Evolutionary conservation across 2,113 vertebrate genomes (phyloP).

Genomic region (Catharus fuscescens): DNA sequence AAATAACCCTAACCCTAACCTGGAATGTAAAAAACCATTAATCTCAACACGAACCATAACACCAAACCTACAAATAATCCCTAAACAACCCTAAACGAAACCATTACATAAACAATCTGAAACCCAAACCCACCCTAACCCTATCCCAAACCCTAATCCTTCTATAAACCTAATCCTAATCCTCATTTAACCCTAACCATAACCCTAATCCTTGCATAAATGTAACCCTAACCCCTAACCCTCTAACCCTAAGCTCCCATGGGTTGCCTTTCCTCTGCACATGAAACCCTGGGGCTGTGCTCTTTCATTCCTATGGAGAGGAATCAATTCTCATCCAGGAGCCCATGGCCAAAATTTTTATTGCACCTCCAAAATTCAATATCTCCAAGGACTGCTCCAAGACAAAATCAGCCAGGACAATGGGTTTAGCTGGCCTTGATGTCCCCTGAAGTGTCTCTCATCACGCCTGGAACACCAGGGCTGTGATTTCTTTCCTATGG

Average conservation of each 20-base stretch:
- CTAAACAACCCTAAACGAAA: not conserved
- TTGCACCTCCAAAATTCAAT: not conserved
- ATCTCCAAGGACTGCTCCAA: not conserved
- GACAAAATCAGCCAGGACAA: not conserved
- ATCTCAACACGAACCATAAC: not conserved
- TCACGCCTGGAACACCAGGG: not conserved
- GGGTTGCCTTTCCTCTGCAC: not conserved
- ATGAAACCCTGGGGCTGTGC: not conserved
- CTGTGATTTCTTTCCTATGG: not conserved
- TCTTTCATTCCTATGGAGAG: not conserved
- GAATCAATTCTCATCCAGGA: not conserved
- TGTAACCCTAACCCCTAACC: not conserved
- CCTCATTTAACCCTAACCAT: not conserved
- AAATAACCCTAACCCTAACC: too few species aligned
- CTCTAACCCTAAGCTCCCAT: not conserved
- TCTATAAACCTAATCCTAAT: not conserved
- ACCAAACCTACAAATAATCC: not conserved
- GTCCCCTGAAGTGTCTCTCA: not conserved
- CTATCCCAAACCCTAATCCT: not conserved
- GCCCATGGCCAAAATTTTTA: too few species aligned
- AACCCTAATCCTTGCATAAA: not conserved
- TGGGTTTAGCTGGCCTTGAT: not conserved
- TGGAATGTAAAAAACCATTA: not conserved
- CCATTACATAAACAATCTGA: not conserved
- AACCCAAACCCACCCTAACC: not conserved